Percentiles rank a stretch among this genome's conserved stretches.
These are phyloP conservation scores for Heliothis peltigera DNA, from an alignment of 2,888 invertebrate genomes.

Conservation along the genomic window DNA sequence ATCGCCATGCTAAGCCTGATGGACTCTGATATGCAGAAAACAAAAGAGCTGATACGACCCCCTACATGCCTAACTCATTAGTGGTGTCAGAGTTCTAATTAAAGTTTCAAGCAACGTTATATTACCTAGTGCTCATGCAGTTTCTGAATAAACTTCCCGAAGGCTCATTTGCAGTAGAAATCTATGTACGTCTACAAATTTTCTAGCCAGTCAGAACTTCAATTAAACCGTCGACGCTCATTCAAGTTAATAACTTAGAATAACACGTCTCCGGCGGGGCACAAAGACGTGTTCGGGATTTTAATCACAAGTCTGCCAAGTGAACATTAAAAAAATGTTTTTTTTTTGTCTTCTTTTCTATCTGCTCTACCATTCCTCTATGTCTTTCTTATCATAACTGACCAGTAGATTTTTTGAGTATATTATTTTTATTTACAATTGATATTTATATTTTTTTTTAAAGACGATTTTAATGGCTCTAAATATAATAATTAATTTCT, in stretches of 20 bases:
- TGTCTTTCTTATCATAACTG: too few relatives aligned
- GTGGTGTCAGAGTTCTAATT: constrained; percentile 45
- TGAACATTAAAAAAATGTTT: constrained; percentile 35
- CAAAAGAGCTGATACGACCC: constrained; percentile 18
- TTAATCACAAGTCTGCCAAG: constrained; percentile 49
- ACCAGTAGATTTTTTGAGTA: constrained; percentile 17
- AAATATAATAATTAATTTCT: too few relatives aligned
- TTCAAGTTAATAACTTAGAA: constrained; percentile 64
- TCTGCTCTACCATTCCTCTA: constrained; percentile 31
- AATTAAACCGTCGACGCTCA: constrained; percentile 64
- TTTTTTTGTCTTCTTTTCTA: constrained; percentile 24
- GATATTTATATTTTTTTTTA: too few relatives aligned
- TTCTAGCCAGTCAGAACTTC: constrained; percentile 46
- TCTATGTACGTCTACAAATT: constrained; percentile 47
- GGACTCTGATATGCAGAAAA: background rate
- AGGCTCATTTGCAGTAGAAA: constrained; percentile 51
- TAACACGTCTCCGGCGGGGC: constrained; percentile 61
- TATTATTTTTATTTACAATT: background rate
- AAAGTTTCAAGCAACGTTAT: constrained; percentile 45
- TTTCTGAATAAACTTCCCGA: constrained; percentile 41
- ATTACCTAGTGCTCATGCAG: constrained; percentile 41
- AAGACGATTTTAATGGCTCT: too few relatives aligned
- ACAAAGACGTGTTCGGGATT: constrained; percentile 64
- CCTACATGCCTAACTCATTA: constrained; percentile 44
- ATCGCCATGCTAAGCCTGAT: too few relatives aligned